A percentile compares a stretch with the other conserved stretches of the same genome.
phyloP scores from a whole-genome alignment of 2,888 invertebrate species.

The Cataglyphis livida region DNA sequence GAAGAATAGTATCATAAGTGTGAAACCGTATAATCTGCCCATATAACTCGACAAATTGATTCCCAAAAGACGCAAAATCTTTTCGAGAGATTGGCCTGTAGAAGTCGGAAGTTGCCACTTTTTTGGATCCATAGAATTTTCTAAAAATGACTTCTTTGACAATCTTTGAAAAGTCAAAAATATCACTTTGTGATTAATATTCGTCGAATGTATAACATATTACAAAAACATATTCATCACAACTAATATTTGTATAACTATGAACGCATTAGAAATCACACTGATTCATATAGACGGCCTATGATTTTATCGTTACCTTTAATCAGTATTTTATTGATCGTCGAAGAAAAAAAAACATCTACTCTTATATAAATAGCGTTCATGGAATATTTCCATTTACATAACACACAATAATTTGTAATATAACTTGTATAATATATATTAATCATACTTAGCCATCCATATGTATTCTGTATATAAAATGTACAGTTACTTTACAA shows the following conservation, averaged over 20 bases:
- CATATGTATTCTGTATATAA: no score
- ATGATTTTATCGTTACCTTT: constrained; percentile 26
- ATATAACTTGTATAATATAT: not conserved
- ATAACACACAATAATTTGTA: not conserved
- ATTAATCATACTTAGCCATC: no score
- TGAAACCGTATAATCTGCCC: constrained; percentile 24
- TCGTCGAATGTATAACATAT: not conserved
- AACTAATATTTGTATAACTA: constrained; percentile 1
- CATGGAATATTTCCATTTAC: not conserved
- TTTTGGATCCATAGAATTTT: not conserved
- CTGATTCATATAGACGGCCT: not conserved
- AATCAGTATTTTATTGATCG: constrained; percentile 29
- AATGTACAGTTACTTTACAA: no score
- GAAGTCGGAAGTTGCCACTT: constrained; percentile 3
- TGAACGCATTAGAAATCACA: constrained; percentile 7
- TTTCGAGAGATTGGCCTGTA: constrained; percentile 21
- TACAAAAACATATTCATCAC: not conserved
- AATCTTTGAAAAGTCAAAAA: not conserved
- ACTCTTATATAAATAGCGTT: not conserved
- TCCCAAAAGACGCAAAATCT: constrained; percentile 4
- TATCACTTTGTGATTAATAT: not conserved
- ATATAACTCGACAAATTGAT: constrained; percentile 21
- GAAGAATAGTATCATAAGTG: not conserved
- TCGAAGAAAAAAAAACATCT: not conserved
- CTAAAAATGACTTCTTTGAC: not conserved